These are phyloP conservation scores for Petrocephalus microphthalmus DNA, from an alignment of 2,113 vertebrate species.

Conservation along the genomic window DNA sequence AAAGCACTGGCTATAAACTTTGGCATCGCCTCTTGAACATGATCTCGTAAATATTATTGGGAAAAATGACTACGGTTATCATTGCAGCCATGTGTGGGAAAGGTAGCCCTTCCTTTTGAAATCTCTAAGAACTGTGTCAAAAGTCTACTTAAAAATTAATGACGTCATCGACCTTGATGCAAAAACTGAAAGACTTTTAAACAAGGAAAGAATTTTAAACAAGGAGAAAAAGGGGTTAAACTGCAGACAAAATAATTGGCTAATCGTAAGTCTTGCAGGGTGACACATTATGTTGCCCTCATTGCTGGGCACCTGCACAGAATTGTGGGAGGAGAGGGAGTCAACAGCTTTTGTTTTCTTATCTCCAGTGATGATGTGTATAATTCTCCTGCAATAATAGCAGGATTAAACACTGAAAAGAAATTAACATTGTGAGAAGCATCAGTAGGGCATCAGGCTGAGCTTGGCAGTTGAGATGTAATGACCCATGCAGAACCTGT, in stretches of 20 bases:
- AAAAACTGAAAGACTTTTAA: neutral
- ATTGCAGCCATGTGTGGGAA: slow-evolving; percentile 32
- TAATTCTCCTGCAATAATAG: slow-evolving; percentile 8
- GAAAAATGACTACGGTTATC: slow-evolving; percentile 35
- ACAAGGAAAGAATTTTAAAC: neutral
- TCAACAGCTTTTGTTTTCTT: neutral
- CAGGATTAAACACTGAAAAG: slow-evolving; percentile 19
- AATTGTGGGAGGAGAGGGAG: slow-evolving; percentile 1
- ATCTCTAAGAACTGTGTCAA: neutral
- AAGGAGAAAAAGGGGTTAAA: neutral
- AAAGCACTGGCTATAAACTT: slow-evolving; percentile 37
- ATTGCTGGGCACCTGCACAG: neutral
- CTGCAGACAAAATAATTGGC: neutral
- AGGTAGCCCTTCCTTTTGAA: slow-evolving; percentile 21
- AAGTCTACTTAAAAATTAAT: neutral
- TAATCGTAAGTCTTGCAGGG: neutral
- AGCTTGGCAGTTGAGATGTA: slow-evolving; percentile 10
- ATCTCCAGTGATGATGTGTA: slow-evolving; percentile 6
- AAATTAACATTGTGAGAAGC: slow-evolving; percentile 20
- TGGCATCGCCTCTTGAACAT: slow-evolving; percentile 30
- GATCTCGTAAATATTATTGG: slow-evolving; percentile 37
- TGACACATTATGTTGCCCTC: neutral
- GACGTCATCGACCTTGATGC: neutral
- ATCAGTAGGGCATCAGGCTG: neutral
- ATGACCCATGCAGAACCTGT: neutral